phyloP scores from a whole-genome alignment of 2,888 invertebrate species.

The Hypsopygia costalis region DNA sequence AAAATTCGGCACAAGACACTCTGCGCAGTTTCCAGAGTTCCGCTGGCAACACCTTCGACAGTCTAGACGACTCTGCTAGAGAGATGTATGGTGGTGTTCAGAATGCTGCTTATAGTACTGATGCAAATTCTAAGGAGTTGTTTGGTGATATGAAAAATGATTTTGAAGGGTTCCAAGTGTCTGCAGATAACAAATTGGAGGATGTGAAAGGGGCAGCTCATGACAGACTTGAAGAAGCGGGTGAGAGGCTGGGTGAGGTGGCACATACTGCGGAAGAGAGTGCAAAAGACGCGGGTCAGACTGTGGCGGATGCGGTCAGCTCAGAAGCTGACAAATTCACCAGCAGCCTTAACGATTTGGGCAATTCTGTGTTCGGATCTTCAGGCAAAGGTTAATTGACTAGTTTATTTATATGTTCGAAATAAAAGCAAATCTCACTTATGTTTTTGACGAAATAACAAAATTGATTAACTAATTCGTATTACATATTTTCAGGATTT shows the following conservation, averaged over 20 bases:
- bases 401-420: too few species aligned
- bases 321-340: conserved; percentile 65
- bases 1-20: conserved; percentile 66
- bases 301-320: conserved; percentile 38
- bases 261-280: conserved; percentile 34
- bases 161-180: conserved; percentile 71
- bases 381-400: conserved; percentile 62
- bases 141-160: conserved; percentile 56
- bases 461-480: conserved; percentile 11
- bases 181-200: conserved; percentile 66
- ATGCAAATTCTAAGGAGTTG: conserved; percentile 48
- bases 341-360: conserved; percentile 67
- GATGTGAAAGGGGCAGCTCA: conserved; percentile 52
- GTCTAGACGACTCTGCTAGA: conserved; percentile 63
- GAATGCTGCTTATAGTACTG: conserved; percentile 36
- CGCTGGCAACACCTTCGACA: conserved; percentile 71
- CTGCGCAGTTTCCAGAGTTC: conserved; percentile 73
- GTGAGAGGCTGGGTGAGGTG: conserved; percentile 45
- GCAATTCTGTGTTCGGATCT: conserved; percentile 67
- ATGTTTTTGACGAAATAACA: too few species aligned
- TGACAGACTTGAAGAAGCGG: conserved; percentile 45
- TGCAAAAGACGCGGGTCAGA: conserved; percentile 36
- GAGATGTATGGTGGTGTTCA: conserved; percentile 50
- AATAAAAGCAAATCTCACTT: too few species aligned
- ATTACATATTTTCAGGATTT: conserved; percentile 50